phyloP scores from a whole-genome alignment of 2,113 vertebrate species.

The Takifugu bimaculatus region DNA sequence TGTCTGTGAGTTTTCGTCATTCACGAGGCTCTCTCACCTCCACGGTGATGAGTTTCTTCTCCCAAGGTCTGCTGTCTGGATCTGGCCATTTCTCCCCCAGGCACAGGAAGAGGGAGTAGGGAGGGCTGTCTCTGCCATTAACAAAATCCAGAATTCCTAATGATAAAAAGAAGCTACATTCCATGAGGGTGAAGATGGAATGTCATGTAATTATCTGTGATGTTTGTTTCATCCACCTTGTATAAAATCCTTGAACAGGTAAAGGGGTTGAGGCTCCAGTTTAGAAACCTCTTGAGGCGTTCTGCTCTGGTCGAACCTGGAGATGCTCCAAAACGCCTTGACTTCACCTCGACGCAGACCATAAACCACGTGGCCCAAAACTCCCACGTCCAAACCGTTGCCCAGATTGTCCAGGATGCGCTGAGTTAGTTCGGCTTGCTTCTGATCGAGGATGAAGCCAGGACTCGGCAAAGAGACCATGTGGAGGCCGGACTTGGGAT shows the following conservation, averaged over 20 bases:
- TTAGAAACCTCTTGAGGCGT: slow-evolving; percentile 69
- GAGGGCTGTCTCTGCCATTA: slow-evolving; percentile 44
- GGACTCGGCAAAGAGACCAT: slow-evolving; percentile 73
- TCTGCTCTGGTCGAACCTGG: slow-evolving; percentile 54
- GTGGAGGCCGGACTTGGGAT: slow-evolving; percentile 29
- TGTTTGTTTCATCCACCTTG: slow-evolving; percentile 60
- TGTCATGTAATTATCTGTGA: not conserved
- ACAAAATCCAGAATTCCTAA: slow-evolving; percentile 77
- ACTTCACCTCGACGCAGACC: slow-evolving; percentile 49
- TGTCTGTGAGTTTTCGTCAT: slow-evolving; percentile 7
- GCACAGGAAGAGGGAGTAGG: slow-evolving; percentile 80
- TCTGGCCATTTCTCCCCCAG: slow-evolving; percentile 87
- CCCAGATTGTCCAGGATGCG: slow-evolving; percentile 74
- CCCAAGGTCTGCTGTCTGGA: slow-evolving; percentile 69
- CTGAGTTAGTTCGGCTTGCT: slow-evolving; percentile 60
- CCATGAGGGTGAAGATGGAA: not conserved
- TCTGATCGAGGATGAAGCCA: slow-evolving; percentile 59
- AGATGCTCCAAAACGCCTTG: slow-evolving; percentile 71
- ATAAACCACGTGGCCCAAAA: slow-evolving; percentile 44
- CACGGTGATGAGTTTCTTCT: slow-evolving; percentile 82
- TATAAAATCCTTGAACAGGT: slow-evolving; percentile 68
- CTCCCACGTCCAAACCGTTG: slow-evolving; percentile 70
- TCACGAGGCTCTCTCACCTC: slow-evolving; percentile 69
- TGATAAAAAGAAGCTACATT: not conserved
- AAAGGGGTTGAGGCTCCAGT: slow-evolving; percentile 50